Evolutionary conservation across 2,797 vertebrate species (phyloP).

Genomic region (Siniperca undulata): DNA sequence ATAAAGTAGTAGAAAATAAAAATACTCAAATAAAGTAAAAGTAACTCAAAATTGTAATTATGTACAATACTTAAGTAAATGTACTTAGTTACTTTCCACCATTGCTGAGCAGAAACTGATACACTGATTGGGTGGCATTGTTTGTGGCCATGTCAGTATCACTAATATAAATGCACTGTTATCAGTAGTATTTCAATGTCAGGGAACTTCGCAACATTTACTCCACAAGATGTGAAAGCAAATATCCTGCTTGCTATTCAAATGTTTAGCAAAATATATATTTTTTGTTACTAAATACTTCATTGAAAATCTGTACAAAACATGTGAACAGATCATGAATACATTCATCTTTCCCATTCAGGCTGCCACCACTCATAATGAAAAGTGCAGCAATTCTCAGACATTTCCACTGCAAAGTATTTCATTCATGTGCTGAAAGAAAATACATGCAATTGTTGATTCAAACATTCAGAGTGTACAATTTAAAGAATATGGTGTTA

Average conservation of each 20-base stretch:
- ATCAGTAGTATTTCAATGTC: not conserved
- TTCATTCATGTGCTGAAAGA: constrained; percentile 20
- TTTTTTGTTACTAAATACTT: constrained; percentile 1
- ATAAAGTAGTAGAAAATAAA: not conserved
- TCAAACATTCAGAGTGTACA: constrained; percentile 26
- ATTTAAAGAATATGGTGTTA: constrained; percentile 14
- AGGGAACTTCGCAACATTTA: not conserved
- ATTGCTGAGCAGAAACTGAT: not conserved
- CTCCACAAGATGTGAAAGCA: not conserved
- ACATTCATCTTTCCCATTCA: constrained; percentile 19
- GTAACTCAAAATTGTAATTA: not conserved
- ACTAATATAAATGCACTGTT: not conserved
- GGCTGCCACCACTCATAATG: constrained; percentile 21
- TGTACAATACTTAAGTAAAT: not conserved
- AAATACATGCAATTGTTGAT: constrained; percentile 40
- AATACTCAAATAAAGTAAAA: not conserved
- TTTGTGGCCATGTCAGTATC: not conserved
- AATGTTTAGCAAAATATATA: not conserved
- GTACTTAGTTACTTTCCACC: not conserved
- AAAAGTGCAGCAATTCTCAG: constrained; percentile 26
- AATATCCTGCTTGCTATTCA: constrained; percentile 3
- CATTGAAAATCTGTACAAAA: constrained; percentile 7
- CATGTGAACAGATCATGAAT: constrained; percentile 11
- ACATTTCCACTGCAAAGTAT: constrained; percentile 21
- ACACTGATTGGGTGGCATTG: not conserved